A percentile compares a stretch with the other conserved stretches of the same genome.
Conservation (phyloP, 2,797 vertebrate genomes). For the Caiman crocodilus region DNA sequence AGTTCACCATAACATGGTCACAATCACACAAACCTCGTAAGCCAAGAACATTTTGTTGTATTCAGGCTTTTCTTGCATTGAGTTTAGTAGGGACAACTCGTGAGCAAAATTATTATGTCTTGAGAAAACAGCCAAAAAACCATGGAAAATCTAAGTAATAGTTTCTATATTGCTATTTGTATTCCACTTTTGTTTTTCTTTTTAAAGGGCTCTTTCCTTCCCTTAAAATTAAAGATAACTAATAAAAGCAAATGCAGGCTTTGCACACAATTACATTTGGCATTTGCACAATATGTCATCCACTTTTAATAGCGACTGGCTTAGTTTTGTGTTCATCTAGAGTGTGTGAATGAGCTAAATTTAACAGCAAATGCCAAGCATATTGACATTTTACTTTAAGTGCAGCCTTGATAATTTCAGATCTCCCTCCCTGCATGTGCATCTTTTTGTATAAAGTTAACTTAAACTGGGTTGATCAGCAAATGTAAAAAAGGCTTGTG, state of each 20-base stretch:
- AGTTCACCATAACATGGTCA: rapidly evolving
- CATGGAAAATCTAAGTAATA: background rate
- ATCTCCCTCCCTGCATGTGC: background rate
- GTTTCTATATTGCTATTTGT: background rate
- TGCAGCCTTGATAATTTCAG: slow-evolving; percentile 35
- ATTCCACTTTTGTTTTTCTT: background rate
- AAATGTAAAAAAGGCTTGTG: background rate
- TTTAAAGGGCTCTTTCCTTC: background rate
- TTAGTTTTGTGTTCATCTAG: background rate
- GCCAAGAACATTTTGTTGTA: background rate
- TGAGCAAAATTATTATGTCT: slow-evolving; percentile 18
- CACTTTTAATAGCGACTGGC: slow-evolving; percentile 2
- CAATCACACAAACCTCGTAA: slow-evolving; percentile 34
- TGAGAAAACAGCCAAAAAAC: slow-evolving; percentile 26
- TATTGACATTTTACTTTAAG: slow-evolving; percentile 57
- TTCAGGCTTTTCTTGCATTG: too few relatives aligned
- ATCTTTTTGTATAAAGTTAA: slow-evolving; percentile 49
- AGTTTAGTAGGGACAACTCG: background rate
- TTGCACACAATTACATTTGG: rapidly evolving
- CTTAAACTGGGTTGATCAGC: background rate
- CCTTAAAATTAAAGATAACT: background rate
- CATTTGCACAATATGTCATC: slow-evolving; percentile 11
- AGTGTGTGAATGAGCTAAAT: slow-evolving; percentile 24
- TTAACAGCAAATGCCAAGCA: slow-evolving; percentile 34
- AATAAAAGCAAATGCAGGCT: background rate